A percentile compares a stretch with the other conserved stretches of the same genome.
phyloP scores from a whole-genome alignment of 2,797 vertebrate species.

The Aulostomus chinensis region DNA sequence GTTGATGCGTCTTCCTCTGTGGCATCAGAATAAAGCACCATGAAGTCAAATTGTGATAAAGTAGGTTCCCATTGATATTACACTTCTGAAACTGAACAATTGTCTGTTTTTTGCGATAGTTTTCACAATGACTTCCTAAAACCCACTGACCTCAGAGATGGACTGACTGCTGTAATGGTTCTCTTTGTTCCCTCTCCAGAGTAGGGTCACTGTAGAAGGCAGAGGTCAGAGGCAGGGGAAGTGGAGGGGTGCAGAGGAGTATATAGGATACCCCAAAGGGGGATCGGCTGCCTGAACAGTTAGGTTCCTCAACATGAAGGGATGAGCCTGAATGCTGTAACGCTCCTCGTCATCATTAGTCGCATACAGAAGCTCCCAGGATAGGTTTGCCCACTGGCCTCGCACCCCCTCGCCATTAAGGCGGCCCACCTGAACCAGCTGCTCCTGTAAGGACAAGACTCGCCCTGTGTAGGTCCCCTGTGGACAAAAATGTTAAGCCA shows the following conservation, averaged over 20 bases:
- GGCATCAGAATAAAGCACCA: constrained; percentile 22
- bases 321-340: constrained; percentile 97
- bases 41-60: constrained; percentile 13
- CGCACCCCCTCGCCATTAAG: constrained; percentile 91
- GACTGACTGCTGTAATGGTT: constrained; percentile 5
- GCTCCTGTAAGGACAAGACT: constrained; percentile 91
- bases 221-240: constrained; percentile 85
- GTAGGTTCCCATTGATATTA: constrained; percentile 2
- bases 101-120: not conserved
- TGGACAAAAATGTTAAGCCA: too few relatives aligned
- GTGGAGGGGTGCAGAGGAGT: constrained; percentile 90
- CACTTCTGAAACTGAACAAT: not conserved
- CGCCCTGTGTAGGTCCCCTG: constrained; percentile 95
- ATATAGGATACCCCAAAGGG: constrained; percentile 94
- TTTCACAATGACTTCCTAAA: not conserved
- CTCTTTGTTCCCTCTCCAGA: not conserved
- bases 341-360: constrained; percentile 97
- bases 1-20: constrained; percentile 15
- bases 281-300: constrained; percentile 96
- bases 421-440: constrained; percentile 89
- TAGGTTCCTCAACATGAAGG: constrained; percentile 91
- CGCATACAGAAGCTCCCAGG: constrained; percentile 97
- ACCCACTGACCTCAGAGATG: constrained; percentile 4
- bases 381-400: constrained; percentile 98
- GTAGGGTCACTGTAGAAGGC: too few relatives aligned